Evolutionary conservation across 1,140 invertebrate species (phyloP), one percentile per base, ranked within the genome.

Genomic region (Atopsyche davidsoni): DNA sequence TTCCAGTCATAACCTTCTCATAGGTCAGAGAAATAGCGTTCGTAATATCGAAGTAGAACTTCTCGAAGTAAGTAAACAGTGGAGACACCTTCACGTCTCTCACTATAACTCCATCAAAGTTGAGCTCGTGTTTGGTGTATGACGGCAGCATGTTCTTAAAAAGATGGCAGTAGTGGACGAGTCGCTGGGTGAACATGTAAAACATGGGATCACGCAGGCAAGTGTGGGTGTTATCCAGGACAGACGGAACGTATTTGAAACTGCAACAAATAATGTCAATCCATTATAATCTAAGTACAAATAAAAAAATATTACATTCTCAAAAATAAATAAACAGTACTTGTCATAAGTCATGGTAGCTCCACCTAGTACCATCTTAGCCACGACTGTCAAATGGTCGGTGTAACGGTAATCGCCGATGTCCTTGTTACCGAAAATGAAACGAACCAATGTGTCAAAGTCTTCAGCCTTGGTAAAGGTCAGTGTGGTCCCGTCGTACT

Each of bases 41-140:
- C 59, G 74, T 80, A 23, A 85, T 76, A 39, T 84, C 78, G 13
- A 83, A 58, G 58, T 85, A 78, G 56, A 79, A 80, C 23, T 83
- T 69, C 36, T 87, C 82, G 66, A 86, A 86, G 63, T 79, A 87
- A 17, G 85, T 87, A 13, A 77, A 70, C 4, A 89, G 64, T 40
- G 79, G 76, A 62, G 81, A 80, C 2, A 83, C 72, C 2, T 66
- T 60, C 2, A 86, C 71, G 25, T 75, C 75, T 47, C 80, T 75
- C 46, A 88, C 73, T 56, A 77, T 77, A 14, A 87, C 72, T 24
- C 75, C 75, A 3, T 78, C 74, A 63, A 77, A 81, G 51, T 69
- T 49, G 0, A 83, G 64, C 45, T 86, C 77, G 9, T 79, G 72
- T 25, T 69, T 65, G 4, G 70, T 77, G 68, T 87, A 86, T 1